These are phyloP conservation scores for Agrochola circellaris DNA, from an alignment of 2,888 invertebrate genomes.

Conservation along the genomic window DNA sequence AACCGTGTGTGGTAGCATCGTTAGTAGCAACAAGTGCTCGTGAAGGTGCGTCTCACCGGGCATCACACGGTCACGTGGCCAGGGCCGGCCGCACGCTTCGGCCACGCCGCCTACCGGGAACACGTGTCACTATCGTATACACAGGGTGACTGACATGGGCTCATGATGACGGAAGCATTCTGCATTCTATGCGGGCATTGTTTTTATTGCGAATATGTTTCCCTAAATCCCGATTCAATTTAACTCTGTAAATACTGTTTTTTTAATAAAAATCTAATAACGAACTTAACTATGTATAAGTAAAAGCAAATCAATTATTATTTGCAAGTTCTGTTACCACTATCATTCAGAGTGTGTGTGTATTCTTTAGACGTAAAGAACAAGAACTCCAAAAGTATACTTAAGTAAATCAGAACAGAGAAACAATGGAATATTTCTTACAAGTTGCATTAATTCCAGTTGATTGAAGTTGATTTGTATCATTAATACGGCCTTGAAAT, in stretches of 20 bases:
- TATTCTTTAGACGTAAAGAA: neutral
- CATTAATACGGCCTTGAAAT: neutral
- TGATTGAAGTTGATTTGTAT: conserved; percentile 10
- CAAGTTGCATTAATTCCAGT: neutral
- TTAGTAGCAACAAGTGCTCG: conserved; percentile 56
- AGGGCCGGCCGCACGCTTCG: conserved; percentile 81
- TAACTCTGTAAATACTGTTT: neutral
- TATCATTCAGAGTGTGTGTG: neutral
- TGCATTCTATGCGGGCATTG: conserved; percentile 62
- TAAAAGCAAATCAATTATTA: neutral
- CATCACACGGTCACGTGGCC: conserved; percentile 90
- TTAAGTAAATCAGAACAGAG: neutral
- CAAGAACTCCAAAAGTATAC: too few species aligned
- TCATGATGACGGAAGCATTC: conserved; percentile 62
- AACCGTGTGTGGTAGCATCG: conserved; percentile 45
- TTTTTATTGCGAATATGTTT: neutral
- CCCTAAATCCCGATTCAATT: neutral
- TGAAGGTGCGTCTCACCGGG: conserved; percentile 85
- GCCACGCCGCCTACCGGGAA: conserved; percentile 87
- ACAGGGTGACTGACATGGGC: conserved; percentile 55
- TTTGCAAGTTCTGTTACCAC: neutral
- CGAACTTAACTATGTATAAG: neutral
- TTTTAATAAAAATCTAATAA: neutral
- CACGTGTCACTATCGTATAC: conserved; percentile 74
- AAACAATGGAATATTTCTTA: neutral